These are phyloP conservation scores for Siderastrea radians DNA, from an alignment of 92 coral and sea anemone species.

Conservation along the genomic window DNA sequence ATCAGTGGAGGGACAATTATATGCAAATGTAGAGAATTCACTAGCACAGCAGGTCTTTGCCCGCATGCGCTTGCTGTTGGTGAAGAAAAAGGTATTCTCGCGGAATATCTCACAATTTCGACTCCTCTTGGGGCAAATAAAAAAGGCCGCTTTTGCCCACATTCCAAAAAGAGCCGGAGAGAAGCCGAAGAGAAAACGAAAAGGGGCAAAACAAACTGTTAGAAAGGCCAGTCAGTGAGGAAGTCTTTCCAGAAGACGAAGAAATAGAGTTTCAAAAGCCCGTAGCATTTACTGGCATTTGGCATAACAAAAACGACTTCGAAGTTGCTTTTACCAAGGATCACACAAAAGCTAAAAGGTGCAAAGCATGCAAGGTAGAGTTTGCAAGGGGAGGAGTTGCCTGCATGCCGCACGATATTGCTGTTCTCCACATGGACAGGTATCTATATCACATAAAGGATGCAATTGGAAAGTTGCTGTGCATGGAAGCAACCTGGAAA, in stretches of 20 bases:
- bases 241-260: too few relatives aligned
- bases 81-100: conserved; percentile 39
- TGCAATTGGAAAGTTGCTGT: too few relatives aligned
- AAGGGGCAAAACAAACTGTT: not conserved
- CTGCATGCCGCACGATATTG: too few relatives aligned
- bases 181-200: not conserved
- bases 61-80: conserved; percentile 48
- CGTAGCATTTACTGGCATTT: too few relatives aligned
- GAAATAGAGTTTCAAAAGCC: too few relatives aligned
- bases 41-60: conserved; percentile 50
- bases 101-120: conserved; percentile 20
- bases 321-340: too few relatives aligned
- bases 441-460: too few relatives aligned
- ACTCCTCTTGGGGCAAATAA: not conserved
- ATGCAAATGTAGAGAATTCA: conserved; percentile 41
- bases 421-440: not conserved
- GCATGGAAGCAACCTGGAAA: too few relatives aligned
- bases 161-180: not conserved
- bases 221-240: too few relatives aligned
- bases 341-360: too few relatives aligned
- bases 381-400: not conserved
- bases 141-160: not conserved
- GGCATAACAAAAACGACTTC: too few relatives aligned
- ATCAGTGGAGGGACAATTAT: conserved; percentile 15
- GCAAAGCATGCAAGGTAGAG: not conserved